Conservation (phyloP, 2,113 vertebrate genomes). For the Condylura cristata region DNA sequence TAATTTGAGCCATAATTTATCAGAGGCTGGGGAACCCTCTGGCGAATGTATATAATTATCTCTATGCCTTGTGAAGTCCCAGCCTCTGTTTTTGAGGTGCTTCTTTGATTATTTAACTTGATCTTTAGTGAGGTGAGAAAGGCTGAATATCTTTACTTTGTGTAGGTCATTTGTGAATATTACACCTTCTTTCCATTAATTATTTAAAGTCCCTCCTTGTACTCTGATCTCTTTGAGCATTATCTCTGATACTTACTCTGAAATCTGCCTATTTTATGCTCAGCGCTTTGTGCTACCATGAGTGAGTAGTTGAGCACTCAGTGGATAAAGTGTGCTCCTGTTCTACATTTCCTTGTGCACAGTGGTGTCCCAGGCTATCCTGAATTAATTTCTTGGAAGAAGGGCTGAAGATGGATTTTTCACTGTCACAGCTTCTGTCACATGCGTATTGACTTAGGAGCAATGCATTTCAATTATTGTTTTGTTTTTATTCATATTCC, state of each 20-base stretch:
- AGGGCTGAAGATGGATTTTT: neutral
- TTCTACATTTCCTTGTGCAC: fast-evolving
- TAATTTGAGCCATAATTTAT: neutral
- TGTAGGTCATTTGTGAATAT: neutral
- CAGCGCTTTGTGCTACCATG: neutral
- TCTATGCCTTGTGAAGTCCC: neutral
- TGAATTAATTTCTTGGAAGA: neutral
- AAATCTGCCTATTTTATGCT: neutral
- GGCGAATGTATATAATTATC: neutral
- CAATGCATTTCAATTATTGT: neutral
- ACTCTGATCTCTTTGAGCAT: neutral
- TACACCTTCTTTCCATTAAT: neutral
- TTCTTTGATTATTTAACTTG: neutral
- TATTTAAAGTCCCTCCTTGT: neutral
- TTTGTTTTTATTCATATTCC: slow-evolving; percentile 7
- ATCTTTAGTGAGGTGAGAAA: neutral
- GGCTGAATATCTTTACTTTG: neutral
- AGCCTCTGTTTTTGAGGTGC: neutral
- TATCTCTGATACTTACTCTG: neutral
- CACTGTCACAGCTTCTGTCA: neutral
- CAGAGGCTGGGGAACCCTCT: neutral
- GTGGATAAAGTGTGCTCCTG: neutral
- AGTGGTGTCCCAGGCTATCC: too few relatives aligned
- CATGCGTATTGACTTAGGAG: neutral
- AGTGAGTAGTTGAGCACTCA: neutral